Base-by-base conservation (phyloP, 2,888 invertebrate genomes). In the Parnassius orleans region DNA sequence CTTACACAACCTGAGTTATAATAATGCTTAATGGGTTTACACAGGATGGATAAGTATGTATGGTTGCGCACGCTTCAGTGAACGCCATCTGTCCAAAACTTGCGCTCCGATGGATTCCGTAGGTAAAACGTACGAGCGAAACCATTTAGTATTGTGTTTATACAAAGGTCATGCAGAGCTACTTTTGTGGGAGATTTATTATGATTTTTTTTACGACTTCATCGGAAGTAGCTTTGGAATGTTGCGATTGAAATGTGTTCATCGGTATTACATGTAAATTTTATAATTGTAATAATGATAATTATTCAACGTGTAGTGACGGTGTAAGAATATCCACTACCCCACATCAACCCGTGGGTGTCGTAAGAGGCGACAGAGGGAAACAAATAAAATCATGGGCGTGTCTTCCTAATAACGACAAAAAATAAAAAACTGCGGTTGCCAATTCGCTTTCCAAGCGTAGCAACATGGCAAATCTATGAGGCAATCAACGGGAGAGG, bases 61-160 rank as follows among this genome's bases (percentile, higher is more conserved):
- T 53, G 62, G 58, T 63, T 65, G 65, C 63, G 63, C 53, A 59
- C 55, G 50, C 57, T 52, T 56, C 64, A 51, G 55, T 47, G 63
- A 53, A 42, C 60, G 53, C 61, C 68, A 65, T 65, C 65, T 66
- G 63, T 61, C 64, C 46, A 47, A 57, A 63, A 64, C 64, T 64
- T 61, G 65, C 61, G 66, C 60, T 59, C 51, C 57, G 64, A 60
- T 61, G 53, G 60, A 57, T 51, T 57, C 50, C 56, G 55, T 57
- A 63, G 55, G 47, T 48, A 57, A 60, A 55, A 60, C 52, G 44
- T 55, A 61, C 54, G 53, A 14, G 63, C 64, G 61, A 60, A 59
- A 65, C 53, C 53, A 19, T 55, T 58, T 56, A 48, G 52, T 53
- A 52, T 61, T 58, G 57, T 47, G 55, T 55, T 52, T 55, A 55